These are phyloP conservation scores for Brachionus angularis DNA, from an alignment of 1,140 invertebrate species.

Conservation along the genomic window DNA sequence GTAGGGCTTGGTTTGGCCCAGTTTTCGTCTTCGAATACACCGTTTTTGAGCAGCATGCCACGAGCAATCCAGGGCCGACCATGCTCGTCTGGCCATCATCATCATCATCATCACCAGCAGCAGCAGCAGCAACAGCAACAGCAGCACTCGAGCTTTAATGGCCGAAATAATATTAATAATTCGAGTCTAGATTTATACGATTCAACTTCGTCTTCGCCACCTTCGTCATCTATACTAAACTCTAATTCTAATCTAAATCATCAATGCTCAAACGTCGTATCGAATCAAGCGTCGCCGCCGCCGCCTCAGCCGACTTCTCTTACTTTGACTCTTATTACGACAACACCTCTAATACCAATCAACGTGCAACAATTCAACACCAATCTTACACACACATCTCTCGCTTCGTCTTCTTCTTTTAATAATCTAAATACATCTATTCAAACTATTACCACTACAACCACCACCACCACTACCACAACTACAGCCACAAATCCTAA, in stretches of 20 bases:
- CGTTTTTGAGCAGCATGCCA: conserved; percentile 3
- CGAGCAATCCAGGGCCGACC: too few relatives aligned
- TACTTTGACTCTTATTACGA: not conserved
- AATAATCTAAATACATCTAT: too few relatives aligned
- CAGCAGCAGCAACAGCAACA: not conserved
- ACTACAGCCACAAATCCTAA: not conserved
- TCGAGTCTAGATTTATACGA: not conserved
- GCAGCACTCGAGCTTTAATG: not conserved
- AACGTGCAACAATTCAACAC: not conserved
- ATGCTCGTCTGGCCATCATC: not conserved
- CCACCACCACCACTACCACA: not conserved
- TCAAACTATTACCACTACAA: too few relatives aligned
- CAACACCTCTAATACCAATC: not conserved
- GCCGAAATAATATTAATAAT: not conserved
- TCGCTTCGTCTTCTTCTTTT: too few relatives aligned
- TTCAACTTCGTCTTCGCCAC: not conserved
- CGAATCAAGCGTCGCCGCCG: not conserved
- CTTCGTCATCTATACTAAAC: not conserved
- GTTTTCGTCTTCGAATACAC: conserved; percentile 22
- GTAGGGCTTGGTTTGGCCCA: not conserved
- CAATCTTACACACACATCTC: too few relatives aligned
- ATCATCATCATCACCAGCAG: not conserved
- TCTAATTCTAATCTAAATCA: too few relatives aligned
- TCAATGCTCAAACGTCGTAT: too few relatives aligned
- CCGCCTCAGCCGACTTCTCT: not conserved